Evolutionary conservation across 2,888 invertebrate species (phyloP), one percentile per base, ranked within the genome.

Genomic region (Cremastinae sp.): DNA sequence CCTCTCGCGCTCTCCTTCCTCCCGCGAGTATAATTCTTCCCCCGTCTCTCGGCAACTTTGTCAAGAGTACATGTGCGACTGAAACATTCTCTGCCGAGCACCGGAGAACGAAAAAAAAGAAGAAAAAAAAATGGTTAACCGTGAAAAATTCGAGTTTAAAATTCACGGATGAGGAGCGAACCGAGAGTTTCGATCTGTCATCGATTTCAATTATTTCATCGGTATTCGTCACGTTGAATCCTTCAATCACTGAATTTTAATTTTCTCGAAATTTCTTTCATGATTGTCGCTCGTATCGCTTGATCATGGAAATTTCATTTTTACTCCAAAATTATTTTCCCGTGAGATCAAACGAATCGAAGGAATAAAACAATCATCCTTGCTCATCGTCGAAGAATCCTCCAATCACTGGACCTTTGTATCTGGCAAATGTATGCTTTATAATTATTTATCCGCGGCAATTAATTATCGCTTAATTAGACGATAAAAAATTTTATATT

Each of bases 1-100:
- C 20, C 16, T 41, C 51, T 62, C 43, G 10, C 28, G 51, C 64
- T 38, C 12, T 43, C 59, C 22, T 43, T 34, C 34, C 34, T 34
- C 16, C 9, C 20, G 20, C 62, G n/a, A n/a, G 14, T 4, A 64
- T 14, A 43, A 34, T 66, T 54, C 28, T 54, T 18, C 41, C 28
- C 28, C 2, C 2, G 5, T 18, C 47, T 22, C 9, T 47, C 28
- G 28, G 22, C 18, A 34, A 62, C 47, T 47, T 49, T 22, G 16
- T 47, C 2, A 18, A 62, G 8, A 20, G 12, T 45, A 45, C 22
- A 45, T 28, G 18, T 28, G 12, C 65, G 12, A 45, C 14, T 14
- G 20, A 45, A 10, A 9, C 16, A 8, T n/a, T 47, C n/a, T 41
- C 41, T 5, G 5, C 5, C 28, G 28, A 28, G 20, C 41, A 53